phyloP scores from a whole-genome alignment of 2,797 vertebrate species.

The Tympanoctomys barrerae region DNA sequence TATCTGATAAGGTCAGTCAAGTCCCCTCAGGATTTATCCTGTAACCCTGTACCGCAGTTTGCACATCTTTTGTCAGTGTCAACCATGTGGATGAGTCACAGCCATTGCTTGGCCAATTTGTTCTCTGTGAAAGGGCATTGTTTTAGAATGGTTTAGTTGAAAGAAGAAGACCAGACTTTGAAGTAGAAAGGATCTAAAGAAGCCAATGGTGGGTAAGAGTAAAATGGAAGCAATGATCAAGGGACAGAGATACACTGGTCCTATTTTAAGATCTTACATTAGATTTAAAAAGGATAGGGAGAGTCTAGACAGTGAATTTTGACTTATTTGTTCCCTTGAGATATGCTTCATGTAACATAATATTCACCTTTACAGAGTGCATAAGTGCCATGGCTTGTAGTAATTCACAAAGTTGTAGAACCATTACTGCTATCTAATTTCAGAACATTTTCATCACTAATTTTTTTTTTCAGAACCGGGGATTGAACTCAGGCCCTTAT shows the following conservation, averaged over 20 bases:
- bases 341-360: background rate
- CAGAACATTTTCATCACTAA: background rate
- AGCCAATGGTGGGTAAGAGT: background rate
- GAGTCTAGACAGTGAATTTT: background rate
- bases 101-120: no score
- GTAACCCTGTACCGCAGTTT: no score
- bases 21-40: no score
- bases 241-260: background rate
- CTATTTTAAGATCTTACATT: constrained; percentile 47
- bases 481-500: no score
- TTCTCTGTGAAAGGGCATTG: background rate
- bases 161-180: constrained; percentile 1
- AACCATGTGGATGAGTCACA: no score
- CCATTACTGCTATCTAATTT: background rate
- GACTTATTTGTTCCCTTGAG: constrained; percentile 12
- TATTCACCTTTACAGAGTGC: background rate
- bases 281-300: background rate
- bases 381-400: background rate
- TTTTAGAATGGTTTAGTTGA: background rate
- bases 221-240: background rate
- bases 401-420: background rate
- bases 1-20: no score
- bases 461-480: background rate
- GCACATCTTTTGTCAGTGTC: no score
- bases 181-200: background rate